Percentiles rank a stretch among this genome's conserved stretches.
Conservation (phyloP, 2,888 invertebrate species). For the Cheilosia variabilis region DNA sequence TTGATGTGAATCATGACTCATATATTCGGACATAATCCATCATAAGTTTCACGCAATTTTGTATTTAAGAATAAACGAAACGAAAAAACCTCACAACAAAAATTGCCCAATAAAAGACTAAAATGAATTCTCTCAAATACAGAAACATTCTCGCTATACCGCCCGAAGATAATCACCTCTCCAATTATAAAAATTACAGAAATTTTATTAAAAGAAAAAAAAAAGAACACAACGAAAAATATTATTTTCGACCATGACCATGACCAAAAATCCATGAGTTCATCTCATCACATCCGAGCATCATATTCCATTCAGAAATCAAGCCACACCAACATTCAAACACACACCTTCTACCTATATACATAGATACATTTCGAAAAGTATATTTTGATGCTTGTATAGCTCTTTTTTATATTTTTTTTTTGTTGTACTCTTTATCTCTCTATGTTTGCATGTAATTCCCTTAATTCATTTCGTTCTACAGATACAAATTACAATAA, state of each 20-base stretch:
- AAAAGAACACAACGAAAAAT: constrained; percentile 36
- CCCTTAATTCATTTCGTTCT: constrained; percentile 76
- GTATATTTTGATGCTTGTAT: constrained; percentile 32
- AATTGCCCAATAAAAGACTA: constrained; percentile 47
- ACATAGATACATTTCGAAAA: constrained; percentile 22
- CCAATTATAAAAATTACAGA: constrained; percentile 65
- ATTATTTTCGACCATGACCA: constrained; percentile 73
- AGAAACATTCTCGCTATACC: neutral
- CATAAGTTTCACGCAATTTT: constrained; percentile 67
- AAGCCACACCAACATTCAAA: constrained; percentile 38
- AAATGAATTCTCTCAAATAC: constrained; percentile 36
- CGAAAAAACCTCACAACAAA: neutral
- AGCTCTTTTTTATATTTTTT: constrained; percentile 8
- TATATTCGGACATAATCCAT: constrained; percentile 63
- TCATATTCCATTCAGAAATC: constrained; percentile 65
- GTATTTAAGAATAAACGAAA: constrained; percentile 23
- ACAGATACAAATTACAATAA: constrained; percentile 76
- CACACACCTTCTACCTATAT: neutral
- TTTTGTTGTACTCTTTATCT: constrained; percentile 10
- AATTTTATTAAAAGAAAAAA: constrained; percentile 19
- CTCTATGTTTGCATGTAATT: constrained; percentile 75
- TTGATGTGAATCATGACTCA: constrained; percentile 25
- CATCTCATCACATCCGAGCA: constrained; percentile 23
- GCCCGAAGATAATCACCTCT: constrained; percentile 54
- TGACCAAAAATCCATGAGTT: constrained; percentile 70